These are phyloP conservation scores for Cetoscarus ocellatus DNA, from an alignment of 2,797 vertebrate species.

Conservation along the genomic window DNA sequence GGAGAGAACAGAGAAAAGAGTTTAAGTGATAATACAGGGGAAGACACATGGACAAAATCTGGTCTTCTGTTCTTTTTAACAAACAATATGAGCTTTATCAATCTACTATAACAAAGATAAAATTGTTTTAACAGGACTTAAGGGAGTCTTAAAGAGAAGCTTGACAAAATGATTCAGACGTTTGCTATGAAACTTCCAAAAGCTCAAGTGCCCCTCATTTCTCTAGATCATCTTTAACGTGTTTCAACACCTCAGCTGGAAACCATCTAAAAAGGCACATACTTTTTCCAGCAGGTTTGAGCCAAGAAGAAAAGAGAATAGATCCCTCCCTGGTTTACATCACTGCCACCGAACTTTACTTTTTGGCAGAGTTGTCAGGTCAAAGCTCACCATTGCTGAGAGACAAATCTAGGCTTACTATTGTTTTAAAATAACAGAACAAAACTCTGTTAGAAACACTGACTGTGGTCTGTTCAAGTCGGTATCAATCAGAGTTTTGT, in stretches of 20 bases:
- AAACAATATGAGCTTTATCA: neutral
- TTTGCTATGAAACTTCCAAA: neutral
- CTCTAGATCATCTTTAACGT: neutral
- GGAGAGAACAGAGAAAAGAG: conserved; percentile 9
- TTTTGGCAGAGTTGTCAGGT: too few species aligned
- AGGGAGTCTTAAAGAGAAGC: neutral
- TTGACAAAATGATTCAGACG: neutral
- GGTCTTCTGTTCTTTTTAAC: neutral
- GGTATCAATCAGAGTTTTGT: neutral
- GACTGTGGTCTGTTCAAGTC: neutral
- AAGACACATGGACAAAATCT: neutral
- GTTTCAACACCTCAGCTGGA: neutral
- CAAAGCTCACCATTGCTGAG: too few species aligned
- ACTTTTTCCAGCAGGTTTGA: neutral
- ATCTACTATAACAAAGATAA: too few species aligned
- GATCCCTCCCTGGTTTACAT: too few species aligned
- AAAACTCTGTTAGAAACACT: too few species aligned
- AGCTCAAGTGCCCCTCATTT: neutral
- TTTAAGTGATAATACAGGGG: too few species aligned
- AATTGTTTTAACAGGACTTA: neutral
- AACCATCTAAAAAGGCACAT: neutral
- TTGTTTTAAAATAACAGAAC: too few species aligned
- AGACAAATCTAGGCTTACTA: too few species aligned
- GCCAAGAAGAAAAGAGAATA: too few species aligned
- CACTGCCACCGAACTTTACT: too few species aligned